Evolutionary conservation across 2,888 invertebrate genomes (phyloP), one percentile per base, ranked within the genome.

Genomic region (Marasmarcha lunaedactyla): DNA sequence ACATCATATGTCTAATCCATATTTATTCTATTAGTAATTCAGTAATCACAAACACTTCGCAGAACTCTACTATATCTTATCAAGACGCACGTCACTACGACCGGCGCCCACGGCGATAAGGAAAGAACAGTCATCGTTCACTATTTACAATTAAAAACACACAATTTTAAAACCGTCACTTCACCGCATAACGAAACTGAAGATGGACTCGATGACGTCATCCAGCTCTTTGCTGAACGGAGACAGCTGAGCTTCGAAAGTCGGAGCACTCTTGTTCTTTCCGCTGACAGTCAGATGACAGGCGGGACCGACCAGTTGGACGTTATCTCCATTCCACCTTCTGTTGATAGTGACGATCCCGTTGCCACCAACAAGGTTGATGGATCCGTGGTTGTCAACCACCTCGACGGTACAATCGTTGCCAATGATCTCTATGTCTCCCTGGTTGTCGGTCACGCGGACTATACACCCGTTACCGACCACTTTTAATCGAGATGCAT

Each of bases 161-260:
- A 30, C 30, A 30, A 11, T 4, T 10, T 11, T 2, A 30, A n/a
- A 9, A 30, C 30, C n/a, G 30, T 3, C 30, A 15, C 39, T 43
- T 73, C 81, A 81, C 43, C 81, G 81, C 76, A 78, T 79, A 42
- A 79, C 81, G 45, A 83, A 83, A 7, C 71, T 61, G 57, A 83
- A 83, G 53, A 83, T 73, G 0, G 78, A 77, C 41, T 83, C 81
- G 43, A 83, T 76, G 43, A 81, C 73, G 46, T 79, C 81, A 52
- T 83, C 81, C 61, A 83, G 47, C 20, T 79, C 76, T 47, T 72
- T 78, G 60, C 77, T 78, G 60, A 83, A 81, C 0, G 81, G 81
- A 0, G 81, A 83, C 13, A 81, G 59, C 42, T 81, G 81, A 4
- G 71, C 70, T 50, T 77, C 81, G 47, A 70, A 71, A 1, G 60